These are phyloP conservation scores for Euura saliciscinereae DNA, from an alignment of 1,140 invertebrate genomes.

Conservation along the genomic window DNA sequence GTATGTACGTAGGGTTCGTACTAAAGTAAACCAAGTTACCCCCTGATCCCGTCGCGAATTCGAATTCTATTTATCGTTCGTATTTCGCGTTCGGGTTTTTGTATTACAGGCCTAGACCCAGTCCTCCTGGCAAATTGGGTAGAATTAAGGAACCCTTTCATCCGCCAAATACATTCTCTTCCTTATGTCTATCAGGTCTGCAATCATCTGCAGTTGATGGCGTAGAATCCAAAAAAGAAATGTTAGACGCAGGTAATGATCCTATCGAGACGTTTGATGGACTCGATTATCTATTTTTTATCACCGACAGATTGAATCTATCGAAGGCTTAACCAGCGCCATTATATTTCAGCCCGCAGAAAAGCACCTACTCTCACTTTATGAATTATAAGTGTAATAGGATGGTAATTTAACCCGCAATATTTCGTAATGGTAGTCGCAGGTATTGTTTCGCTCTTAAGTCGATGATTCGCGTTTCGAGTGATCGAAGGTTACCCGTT, in stretches of 20 bases:
- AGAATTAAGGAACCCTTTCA: constrained; percentile 7
- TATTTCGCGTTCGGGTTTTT: not conserved
- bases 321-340: not conserved
- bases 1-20: not conserved
- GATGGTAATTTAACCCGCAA: not conserved
- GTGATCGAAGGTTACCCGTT: not conserved
- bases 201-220: not conserved
- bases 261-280: not conserved
- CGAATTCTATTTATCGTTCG: constrained; percentile 1
- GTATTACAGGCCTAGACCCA: not conserved
- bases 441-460: not conserved
- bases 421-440: not conserved
- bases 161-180: not conserved
- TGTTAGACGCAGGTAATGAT: not conserved
- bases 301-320: not conserved
- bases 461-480: not conserved
- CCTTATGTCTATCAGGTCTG: not conserved
- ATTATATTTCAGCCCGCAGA: not conserved
- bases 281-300: not conserved
- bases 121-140: not conserved
- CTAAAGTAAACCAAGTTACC: constrained; percentile 3
- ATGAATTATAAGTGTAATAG: not conserved
- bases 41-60: not conserved
- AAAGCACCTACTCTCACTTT: not conserved
- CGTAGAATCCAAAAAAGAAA: no score